Conservation (phyloP, 2,113 vertebrate species). For the Salvelinus sp. region DNA sequence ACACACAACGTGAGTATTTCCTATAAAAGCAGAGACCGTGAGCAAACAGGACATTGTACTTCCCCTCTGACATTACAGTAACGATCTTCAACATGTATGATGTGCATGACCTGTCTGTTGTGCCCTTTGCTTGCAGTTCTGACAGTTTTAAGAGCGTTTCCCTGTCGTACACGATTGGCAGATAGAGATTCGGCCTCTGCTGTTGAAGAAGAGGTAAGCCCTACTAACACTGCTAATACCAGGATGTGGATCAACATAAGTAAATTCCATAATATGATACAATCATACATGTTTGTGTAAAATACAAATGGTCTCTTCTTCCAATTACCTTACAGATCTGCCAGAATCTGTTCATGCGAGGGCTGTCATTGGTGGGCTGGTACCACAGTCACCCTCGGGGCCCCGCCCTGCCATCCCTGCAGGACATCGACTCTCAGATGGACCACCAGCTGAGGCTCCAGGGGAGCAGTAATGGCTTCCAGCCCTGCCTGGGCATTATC, state of each 20-base stretch:
- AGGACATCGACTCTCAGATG: conserved; percentile 95
- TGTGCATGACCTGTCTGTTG: not conserved
- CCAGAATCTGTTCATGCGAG: conserved; percentile 92
- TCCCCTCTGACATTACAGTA: not conserved
- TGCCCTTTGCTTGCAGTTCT: conserved; percentile 75
- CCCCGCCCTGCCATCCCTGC: conserved; percentile 88
- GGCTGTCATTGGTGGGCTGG: conserved; percentile 94
- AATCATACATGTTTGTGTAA: not conserved
- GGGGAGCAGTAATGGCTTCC: conserved; percentile 91
- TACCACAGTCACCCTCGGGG: conserved; percentile 95
- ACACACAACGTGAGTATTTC: conserved; percentile 84
- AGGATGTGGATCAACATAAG: not conserved
- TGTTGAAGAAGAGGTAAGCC: conserved; percentile 88
- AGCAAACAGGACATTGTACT: not conserved
- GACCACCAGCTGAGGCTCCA: conserved; percentile 93
- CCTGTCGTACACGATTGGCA: conserved; percentile 86
- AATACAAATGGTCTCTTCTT: not conserved
- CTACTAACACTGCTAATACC: not conserved
- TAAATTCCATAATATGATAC: not conserved
- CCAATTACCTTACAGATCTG: conserved; percentile 78
- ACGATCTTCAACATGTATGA: not conserved
- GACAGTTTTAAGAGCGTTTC: conserved; percentile 89
- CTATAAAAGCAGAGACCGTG: not conserved
- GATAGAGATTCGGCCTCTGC: conserved; percentile 79
- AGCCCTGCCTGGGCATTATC: conserved; percentile 93